These are phyloP conservation scores for Amblyjoppa fuscipennis DNA, from an alignment of 2,888 invertebrate species.

Conservation along the genomic window DNA sequence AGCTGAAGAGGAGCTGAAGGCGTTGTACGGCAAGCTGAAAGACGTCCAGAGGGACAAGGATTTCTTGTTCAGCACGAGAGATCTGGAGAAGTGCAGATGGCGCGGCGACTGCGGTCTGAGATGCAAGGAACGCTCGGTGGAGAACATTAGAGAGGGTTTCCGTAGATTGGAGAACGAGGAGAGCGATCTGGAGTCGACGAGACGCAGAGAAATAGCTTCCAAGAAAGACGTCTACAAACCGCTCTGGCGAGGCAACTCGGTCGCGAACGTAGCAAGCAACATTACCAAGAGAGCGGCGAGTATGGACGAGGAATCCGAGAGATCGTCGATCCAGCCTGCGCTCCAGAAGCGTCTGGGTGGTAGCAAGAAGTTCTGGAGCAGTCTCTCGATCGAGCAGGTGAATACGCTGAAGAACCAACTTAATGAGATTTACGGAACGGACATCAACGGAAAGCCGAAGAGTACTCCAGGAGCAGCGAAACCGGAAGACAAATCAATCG, in stretches of 20 bases:
- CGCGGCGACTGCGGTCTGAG: constrained; percentile 90
- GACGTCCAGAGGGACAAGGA: constrained; percentile 93
- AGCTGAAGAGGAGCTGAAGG: constrained; percentile 93
- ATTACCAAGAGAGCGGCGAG: constrained; percentile 88
- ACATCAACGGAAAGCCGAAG: constrained; percentile 80
- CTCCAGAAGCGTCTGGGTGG: constrained; percentile 87
- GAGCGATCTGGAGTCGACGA: constrained; percentile 85
- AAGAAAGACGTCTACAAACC: constrained; percentile 92
- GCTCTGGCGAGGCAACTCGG: constrained; percentile 94
- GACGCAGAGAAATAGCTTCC: constrained; percentile 84
- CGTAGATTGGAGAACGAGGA: constrained; percentile 88
- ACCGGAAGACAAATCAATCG: constrained; percentile 28
- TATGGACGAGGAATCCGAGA: constrained; percentile 82
- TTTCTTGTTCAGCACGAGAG: constrained; percentile 92
- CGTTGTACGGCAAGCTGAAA: constrained; percentile 91
- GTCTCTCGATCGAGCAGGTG: constrained; percentile 93
- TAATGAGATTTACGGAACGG: constrained; percentile 92
- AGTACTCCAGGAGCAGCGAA: constrained; percentile 27
- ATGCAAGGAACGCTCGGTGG: constrained; percentile 94
- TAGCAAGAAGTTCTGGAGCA: constrained; percentile 93
- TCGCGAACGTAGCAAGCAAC: constrained; percentile 91
- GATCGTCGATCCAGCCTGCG: constrained; percentile 85
- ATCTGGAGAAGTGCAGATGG: constrained; percentile 92
- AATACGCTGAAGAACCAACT: constrained; percentile 92
- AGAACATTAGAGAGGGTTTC: constrained; percentile 93